Evolutionary conservation across 2,797 vertebrate genomes (phyloP).

Genomic region (Tangara arthus): DNA sequence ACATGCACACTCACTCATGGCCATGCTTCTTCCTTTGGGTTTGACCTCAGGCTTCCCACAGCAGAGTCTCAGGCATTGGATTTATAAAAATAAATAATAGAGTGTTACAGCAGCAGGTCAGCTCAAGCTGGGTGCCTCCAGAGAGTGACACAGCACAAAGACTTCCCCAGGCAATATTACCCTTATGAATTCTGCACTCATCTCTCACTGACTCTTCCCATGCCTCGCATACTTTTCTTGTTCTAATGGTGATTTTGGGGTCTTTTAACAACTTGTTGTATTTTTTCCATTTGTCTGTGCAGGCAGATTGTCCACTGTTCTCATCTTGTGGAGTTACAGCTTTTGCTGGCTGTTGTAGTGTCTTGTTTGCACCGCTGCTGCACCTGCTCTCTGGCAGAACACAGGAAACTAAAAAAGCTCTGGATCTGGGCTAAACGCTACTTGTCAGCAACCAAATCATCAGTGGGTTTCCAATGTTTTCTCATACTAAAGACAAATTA

Average conservation of each 20-base stretch:
- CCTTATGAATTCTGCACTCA: neutral
- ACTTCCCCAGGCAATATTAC: neutral
- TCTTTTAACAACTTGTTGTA: neutral
- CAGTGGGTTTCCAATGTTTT: neutral
- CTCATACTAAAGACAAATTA: neutral
- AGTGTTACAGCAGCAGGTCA: neutral
- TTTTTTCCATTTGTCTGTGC: neutral
- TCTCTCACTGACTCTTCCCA: neutral
- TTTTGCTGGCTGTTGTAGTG: neutral
- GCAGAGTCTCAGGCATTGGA: neutral
- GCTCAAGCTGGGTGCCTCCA: neutral
- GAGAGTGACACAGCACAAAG: neutral
- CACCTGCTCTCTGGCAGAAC: neutral
- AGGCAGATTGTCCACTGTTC: neutral
- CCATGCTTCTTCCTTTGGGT: neutral
- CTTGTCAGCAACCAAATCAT: neutral
- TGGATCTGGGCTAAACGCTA: neutral
- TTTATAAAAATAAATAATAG: neutral
- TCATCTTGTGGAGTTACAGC: neutral
- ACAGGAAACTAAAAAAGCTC: fast-evolving
- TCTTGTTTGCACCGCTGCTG: neutral
- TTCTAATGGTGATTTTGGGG: neutral
- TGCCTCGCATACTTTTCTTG: fast-evolving
- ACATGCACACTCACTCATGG: neutral
- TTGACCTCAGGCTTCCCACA: neutral